Percentiles rank a stretch among this genome's conserved stretches.
These are phyloP conservation scores for Cheilosia vernalis DNA, from an alignment of 2,888 invertebrate species.

Conservation along the genomic window DNA sequence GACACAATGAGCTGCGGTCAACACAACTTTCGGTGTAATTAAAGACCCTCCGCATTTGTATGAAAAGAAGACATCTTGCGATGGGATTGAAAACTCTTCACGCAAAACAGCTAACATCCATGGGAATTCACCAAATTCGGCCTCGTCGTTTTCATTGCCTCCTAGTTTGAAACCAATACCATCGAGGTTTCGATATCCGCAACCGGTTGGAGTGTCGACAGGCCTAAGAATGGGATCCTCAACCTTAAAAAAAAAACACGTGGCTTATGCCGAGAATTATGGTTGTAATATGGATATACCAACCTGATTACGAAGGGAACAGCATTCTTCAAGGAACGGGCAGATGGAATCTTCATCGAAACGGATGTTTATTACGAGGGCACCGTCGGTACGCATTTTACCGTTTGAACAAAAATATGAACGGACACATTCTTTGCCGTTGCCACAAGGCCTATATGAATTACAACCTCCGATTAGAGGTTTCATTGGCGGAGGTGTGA, in stretches of 20 bases:
- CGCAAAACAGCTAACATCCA: conserved; percentile 91
- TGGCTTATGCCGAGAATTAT: neutral
- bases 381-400: conserved; percentile 12
- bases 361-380: neutral
- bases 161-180: conserved; percentile 90
- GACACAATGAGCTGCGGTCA: conserved; percentile 91
- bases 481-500: neutral
- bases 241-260: conserved; percentile 6
- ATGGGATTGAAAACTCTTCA: conserved; percentile 84
- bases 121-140: conserved; percentile 91
- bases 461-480: neutral
- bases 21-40: conserved; percentile 88
- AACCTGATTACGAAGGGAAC: neutral
- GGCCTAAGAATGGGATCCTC: conserved; percentile 54
- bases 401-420: conserved; percentile 15
- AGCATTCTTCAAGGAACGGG: conserved; percentile 10
- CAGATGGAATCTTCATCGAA: conserved; percentile 3
- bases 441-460: conserved; percentile 6
- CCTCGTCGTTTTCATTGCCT: conserved; percentile 86
- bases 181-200: conserved; percentile 88
- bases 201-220: conserved; percentile 82
- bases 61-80: conserved; percentile 82
- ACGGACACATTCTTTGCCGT: conserved; percentile 6
- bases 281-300: neutral
- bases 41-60: conserved; percentile 93